phyloP scores from a whole-genome alignment of 2,888 invertebrate genomes.

The Heliconius aoede region DNA sequence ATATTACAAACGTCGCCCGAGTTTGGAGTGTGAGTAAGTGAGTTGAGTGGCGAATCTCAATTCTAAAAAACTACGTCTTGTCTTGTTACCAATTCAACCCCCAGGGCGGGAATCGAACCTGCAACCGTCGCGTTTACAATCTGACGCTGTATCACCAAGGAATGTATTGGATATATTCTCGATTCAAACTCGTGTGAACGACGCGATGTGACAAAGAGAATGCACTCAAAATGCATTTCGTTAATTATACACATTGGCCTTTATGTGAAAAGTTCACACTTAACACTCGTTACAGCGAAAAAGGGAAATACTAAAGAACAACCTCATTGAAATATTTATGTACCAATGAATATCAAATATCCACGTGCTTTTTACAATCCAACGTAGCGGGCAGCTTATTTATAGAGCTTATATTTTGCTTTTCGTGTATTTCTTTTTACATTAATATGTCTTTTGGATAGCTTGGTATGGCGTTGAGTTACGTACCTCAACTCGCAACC shows the following conservation, averaged over 20 bases:
- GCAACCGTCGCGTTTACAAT: not conserved
- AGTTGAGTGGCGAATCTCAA: no score
- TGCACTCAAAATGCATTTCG: conserved; percentile 6
- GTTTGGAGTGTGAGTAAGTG: no score
- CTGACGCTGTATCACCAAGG: not conserved
- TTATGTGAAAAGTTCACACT: conserved; percentile 21
- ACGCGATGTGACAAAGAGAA: not conserved
- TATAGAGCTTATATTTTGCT: not conserved
- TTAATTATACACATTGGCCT: conserved; percentile 2
- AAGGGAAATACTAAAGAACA: conserved; percentile 13
- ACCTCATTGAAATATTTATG: conserved; percentile 10
- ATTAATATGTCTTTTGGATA: not conserved
- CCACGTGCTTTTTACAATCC: conserved; percentile 4
- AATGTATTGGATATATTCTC: conserved; percentile 12
- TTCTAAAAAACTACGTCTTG: no score
- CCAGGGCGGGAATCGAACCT: no score
- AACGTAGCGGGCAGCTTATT: not conserved
- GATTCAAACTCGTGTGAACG: conserved; percentile 9
- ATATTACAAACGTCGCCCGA: no score
- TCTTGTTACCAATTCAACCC: no score
- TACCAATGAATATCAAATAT: conserved; percentile 17
- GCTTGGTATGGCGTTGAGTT: not conserved
- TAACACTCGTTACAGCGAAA: not conserved
- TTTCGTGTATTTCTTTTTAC: not conserved
- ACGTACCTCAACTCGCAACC: not conserved